Base-by-base conservation (phyloP, 2,113 vertebrate species). In the Pelobates fuscus region DNA sequence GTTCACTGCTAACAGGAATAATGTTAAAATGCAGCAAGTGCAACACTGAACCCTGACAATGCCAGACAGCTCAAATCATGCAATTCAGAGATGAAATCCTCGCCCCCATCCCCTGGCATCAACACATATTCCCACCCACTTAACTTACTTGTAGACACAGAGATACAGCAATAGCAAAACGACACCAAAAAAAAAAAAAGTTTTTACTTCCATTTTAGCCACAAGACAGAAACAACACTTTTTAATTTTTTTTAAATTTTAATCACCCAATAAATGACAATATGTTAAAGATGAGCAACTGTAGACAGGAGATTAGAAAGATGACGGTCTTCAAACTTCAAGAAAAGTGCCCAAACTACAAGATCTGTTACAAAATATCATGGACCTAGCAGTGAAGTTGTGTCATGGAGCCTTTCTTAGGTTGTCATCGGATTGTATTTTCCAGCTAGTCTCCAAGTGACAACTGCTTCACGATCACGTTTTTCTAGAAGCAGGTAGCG, bases 401-500 rank as follows among this genome's bases (percentile, higher is more conserved):
- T 37, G 26, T 43, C 41, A 62, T 37, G 59, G 14, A 61, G 18
- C 41, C 29, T 41, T 54, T 12, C 67, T 8, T 27, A n/a, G 12
- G 49, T 24, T 62, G 58, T 71, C 69, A 61, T 62, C 41, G 46
- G 25, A 71, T 25, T 44, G 37, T 41, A 27, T 54, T 11, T 21
- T 43, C 44, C 20, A 41, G 25, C 41, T 44, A 27, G 57, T 61
- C 69, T 71, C 37, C 60, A 55, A 61, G 30, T 30, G n/a, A 58
- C 30, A 59, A 58, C 46, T 54, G 44, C 66, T 46, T 25, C 41
- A 66, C 43, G 27, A 44, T 44, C 29, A 11, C 21, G 44, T 49
- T 49, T 26, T 25, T 24, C 24, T 21, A 57, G 25, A 69, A 69
- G 67, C 32, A 69, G 57, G 68, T 70, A 27, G 68, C 68, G 43